phyloP scores from a whole-genome alignment of 1,140 invertebrate species.

The Zelostemma sp. region DNA sequence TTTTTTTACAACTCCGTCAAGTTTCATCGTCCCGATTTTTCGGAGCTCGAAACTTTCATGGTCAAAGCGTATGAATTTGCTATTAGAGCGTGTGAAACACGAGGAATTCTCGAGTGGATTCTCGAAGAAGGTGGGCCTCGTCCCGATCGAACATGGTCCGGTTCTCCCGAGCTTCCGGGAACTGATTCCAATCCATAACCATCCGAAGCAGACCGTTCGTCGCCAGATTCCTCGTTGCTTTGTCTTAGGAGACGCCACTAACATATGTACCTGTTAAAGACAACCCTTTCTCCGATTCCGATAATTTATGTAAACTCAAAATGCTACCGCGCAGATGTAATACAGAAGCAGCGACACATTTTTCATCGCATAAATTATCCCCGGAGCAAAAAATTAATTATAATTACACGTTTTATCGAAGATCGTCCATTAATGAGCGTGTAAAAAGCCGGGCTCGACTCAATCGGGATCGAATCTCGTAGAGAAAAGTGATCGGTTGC shows the following conservation, averaged over 20 bases:
- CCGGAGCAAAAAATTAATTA: not conserved
- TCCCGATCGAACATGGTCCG: slow-evolving; percentile 20
- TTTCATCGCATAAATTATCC: slow-evolving; percentile 2
- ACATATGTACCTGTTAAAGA: slow-evolving; percentile 16
- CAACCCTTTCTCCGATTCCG: slow-evolving; percentile 16
- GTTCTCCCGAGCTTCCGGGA: slow-evolving; percentile 43
- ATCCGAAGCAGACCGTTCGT: slow-evolving; percentile 50
- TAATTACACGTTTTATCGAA: too few species aligned
- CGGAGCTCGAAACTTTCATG: too few species aligned
- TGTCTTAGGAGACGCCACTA: slow-evolving; percentile 19
- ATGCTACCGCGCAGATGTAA: not conserved
- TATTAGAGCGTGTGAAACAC: not conserved
- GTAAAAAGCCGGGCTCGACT: not conserved
- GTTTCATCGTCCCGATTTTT: too few species aligned
- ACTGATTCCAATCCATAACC: slow-evolving; percentile 25
- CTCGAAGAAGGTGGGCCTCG: slow-evolving; percentile 1
- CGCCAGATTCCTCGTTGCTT: slow-evolving; percentile 39
- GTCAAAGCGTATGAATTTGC: not conserved
- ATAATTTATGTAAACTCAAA: slow-evolving; percentile 18
- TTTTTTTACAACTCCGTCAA: too few species aligned
- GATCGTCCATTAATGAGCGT: too few species aligned
- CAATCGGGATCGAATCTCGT: not conserved
- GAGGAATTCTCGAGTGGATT: not conserved
- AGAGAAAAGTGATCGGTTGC: not conserved
- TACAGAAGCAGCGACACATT: not conserved